These are phyloP conservation scores for Merluccius polli DNA, from an alignment of 2,797 vertebrate genomes.

Conservation along the genomic window DNA sequence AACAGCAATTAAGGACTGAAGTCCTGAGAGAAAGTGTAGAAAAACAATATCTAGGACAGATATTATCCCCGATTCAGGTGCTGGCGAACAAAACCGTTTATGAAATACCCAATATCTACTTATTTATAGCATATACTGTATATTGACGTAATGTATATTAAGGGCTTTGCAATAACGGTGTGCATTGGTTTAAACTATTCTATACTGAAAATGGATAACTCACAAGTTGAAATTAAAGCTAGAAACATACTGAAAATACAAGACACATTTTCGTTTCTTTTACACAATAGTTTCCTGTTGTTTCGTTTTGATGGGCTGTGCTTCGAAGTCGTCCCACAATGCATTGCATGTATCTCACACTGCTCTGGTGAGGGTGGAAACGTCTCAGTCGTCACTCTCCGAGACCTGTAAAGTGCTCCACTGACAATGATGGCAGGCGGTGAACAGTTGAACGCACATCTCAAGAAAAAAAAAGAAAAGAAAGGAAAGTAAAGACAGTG, in stretches of 20 bases:
- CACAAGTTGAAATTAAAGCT: background rate
- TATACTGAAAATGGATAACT: background rate
- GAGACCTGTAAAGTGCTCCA: background rate
- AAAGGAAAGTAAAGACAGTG: background rate
- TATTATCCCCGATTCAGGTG: slow-evolving; percentile 22
- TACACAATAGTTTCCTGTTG: background rate
- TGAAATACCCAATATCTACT: background rate
- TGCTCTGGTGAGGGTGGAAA: no score
- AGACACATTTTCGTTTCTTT: background rate
- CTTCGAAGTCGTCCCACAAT: background rate
- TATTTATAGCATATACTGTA: background rate
- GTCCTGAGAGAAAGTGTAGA: slow-evolving; percentile 10
- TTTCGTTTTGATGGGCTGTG: background rate
- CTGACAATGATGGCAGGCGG: background rate
- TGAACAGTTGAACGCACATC: background rate
- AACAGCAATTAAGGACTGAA: slow-evolving; percentile 22
- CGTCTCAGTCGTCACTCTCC: background rate
- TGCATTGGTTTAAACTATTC: background rate
- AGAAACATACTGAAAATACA: background rate
- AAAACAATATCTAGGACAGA: background rate
- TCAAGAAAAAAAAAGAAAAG: background rate
- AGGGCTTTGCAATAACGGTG: background rate
- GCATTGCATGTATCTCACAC: background rate
- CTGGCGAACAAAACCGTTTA: slow-evolving; percentile 14
- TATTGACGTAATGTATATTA: background rate